Base-by-base conservation (phyloP, 1,140 invertebrate species). In the Tachypleus tridentatus region DNA sequence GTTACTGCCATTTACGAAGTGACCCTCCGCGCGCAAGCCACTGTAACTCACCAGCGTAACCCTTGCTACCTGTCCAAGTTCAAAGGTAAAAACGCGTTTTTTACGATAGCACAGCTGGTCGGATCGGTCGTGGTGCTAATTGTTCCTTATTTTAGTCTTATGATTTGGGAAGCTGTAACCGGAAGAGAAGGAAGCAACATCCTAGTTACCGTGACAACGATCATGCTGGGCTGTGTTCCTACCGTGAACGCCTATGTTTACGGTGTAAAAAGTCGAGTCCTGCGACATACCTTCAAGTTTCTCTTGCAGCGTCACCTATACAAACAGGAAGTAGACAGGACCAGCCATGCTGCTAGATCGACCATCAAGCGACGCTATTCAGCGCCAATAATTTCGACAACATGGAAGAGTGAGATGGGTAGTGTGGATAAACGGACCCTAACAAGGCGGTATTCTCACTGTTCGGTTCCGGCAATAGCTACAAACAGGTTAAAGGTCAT, bases 1-100 rank as follows among this genome's bases (percentile, higher is more conserved):
- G 87, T 88, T 11, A 86, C 87, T 49, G 88, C 88, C 5, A 88
- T 91, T 67, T 90, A 88, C 76, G 87, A 90, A 77, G 87, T 90
- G 5, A 89, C 87, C 0, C 74, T 90, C 52, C 88, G 86, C 4
- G 87, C 88, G 3, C 87, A 89, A 77, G 87, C 88, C 54, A 89
- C 87, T 7, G 87, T 90, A 67, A 89, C 87, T 0, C 87, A 89
- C 71, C 87, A 89, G 73, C 77, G 85, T 57, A 88, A 88, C 72
- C 87, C 87, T 10, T 85, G 8, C 29, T 68, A 71, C 51, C 85
- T 72, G 7, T 79, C 79, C 54, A 76, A 79, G 64, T 82, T 84
- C 53, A 79, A 79, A 61, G 82, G 85, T 9, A 80, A 82, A 51
- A 84, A 83, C 68, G 86, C 87, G 3, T 78, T 87, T 9, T 82